Conservation (phyloP, 2,113 vertebrate genomes). For the Ictalurus furcatus region DNA sequence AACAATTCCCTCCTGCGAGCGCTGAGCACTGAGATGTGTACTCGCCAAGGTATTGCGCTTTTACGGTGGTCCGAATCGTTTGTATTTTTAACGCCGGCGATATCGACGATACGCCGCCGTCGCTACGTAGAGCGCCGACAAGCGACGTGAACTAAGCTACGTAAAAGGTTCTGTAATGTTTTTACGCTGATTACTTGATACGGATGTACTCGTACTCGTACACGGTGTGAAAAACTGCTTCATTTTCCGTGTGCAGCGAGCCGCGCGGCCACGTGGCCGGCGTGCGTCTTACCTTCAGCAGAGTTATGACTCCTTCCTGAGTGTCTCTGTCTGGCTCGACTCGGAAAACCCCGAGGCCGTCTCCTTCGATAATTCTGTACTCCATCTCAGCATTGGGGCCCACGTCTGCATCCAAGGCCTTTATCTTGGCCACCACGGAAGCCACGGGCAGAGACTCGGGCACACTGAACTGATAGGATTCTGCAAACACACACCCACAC, state of each 20-base stretch:
- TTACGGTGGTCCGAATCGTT: neutral
- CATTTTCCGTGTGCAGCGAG: neutral
- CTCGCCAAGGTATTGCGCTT: neutral
- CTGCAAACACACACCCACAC: conserved; percentile 63
- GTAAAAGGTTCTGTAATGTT: neutral
- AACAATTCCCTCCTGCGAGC: neutral
- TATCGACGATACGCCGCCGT: neutral
- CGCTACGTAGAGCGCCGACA: too few relatives aligned
- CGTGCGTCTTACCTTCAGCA: conserved; percentile 78
- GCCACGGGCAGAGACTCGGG: conserved; percentile 82
- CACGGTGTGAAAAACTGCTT: neutral
- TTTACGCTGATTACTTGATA: too few relatives aligned
- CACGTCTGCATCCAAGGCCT: conserved; percentile 83
- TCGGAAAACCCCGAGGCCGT: conserved; percentile 81
- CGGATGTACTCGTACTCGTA: neutral
- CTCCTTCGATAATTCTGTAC: conserved; percentile 85
- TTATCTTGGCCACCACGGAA: conserved; percentile 83
- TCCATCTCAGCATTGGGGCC: conserved; percentile 87
- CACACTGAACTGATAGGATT: conserved; percentile 84
- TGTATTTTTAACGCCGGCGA: neutral
- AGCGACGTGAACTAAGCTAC: neutral
- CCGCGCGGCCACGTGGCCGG: neutral
- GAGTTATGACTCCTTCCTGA: conserved; percentile 84
- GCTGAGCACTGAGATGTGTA: neutral
- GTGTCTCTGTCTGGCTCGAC: conserved; percentile 83